Evolutionary conservation across 2,113 vertebrate genomes (phyloP), one percentile per base, ranked within the genome.

Genomic region (Triplophysa rosa): DNA sequence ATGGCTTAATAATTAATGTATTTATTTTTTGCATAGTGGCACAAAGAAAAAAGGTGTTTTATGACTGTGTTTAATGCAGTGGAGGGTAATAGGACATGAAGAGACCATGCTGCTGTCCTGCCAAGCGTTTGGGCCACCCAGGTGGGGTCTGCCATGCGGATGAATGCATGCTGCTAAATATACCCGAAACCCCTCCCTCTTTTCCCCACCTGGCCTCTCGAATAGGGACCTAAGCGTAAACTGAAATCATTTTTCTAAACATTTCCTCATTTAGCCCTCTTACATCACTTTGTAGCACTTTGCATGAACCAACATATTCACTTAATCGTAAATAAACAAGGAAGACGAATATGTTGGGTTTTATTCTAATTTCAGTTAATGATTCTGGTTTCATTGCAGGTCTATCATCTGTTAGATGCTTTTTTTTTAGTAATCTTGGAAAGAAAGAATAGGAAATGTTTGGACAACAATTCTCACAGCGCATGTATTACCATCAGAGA

Each of bases 1-100:
- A 19, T 56, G 33, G 47, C 70, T 83, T 83, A 74, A 78, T 84
- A 86, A 85, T 79, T 79, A 24, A 65, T 76, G 77, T 62, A 58
- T 82, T 82, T 79, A 88, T 89, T 89, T 89, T 89, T 87, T 83
- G 80, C 86, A 83, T 29, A n/a, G 82, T 84, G 87, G 47, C 26
- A 71, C 80, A 79, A 74, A 78, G 76, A 69, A 84, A 87, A 82
- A 82, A 84, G 65, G 87, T 87, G 74, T 8, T 37, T 83, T 82
- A 37, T 78, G 82, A 84, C 82, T 87, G 79, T n/a, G 67, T 83
- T 83, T 86, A 80, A 80, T 69, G 80, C 83, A 85, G 79, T 77
- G 80, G 75, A 87, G 86, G 86, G 86, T 86, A 89, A 89, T 89
- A 87, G 83, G 75, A 90, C 85, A 89, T 89, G 86, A 86, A 90